Base-by-base conservation (phyloP, 2,888 invertebrate genomes). In the Rhyacophila evoluta region DNA sequence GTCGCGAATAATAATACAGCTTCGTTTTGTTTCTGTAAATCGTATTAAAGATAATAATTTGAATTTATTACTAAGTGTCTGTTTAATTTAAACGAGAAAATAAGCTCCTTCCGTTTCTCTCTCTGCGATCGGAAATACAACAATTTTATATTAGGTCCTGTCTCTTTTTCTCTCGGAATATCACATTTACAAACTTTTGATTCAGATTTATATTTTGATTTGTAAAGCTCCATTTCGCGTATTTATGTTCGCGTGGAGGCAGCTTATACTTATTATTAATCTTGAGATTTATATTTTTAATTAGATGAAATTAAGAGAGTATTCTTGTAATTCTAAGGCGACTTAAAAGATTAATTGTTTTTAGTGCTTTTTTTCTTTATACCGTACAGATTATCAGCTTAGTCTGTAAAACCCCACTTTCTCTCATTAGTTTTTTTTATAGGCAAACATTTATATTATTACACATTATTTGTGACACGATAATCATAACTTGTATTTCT, bases 11-110 rank as follows among this genome's bases (percentile, higher is more conserved):
- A 33, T 33, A 33, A 33, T 33, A 33, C 6, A 33, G 29, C 29
- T 33, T 33, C 29, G 29, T 33, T 33, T 55, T 25, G 25, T 55
- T 55, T 25, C 55, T 55, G 8, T 8, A 19, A 25, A 25, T 55
- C 55, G 55, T 55, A 55, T 55, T 55, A 55, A 55, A 25, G 55
- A 55, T 55, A 55, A 55, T 55, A 55, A 55, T 55, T 55, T 19
- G 55, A 55, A 55, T 55, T 55, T 55, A 55, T 55, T 55, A 25
- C 55, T 8, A 55, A 55, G 55, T 55, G 55, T 10, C 10, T 55
- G 19, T 55, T 25, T 25, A 55, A 55, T 55, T 55, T 55, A 1
- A 55, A 55, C 55, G 55, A 55, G 19, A 55, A 25, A 55, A 55
- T 55, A 55, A 55, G 55, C 55, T 12, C 5, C 3, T 41, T 41